Evolutionary conservation across 2,888 invertebrate species (phyloP).

Genomic region (Cenopis cana): DNA sequence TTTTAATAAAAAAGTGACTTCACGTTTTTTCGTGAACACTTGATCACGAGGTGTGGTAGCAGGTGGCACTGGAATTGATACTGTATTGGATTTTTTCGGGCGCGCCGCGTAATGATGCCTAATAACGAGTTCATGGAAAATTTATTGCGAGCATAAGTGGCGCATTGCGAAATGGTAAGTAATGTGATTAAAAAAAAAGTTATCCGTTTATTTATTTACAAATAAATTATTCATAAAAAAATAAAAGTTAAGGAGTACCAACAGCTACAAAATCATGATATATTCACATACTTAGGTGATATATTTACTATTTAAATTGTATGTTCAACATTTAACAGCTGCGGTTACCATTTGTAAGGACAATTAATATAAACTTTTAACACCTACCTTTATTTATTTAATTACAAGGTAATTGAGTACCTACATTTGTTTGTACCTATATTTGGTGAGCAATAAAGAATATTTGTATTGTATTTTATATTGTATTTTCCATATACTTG

Average conservation of each 20-base stretch:
- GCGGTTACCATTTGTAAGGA: neutral
- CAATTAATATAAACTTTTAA: neutral
- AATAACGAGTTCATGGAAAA: conserved; percentile 43
- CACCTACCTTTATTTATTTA: neutral
- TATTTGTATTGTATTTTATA: too few relatives aligned
- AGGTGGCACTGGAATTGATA: conserved; percentile 31
- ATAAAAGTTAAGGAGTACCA: too few relatives aligned
- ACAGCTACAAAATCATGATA: too few relatives aligned
- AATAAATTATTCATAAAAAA: too few relatives aligned
- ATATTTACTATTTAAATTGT: conserved; percentile 2
- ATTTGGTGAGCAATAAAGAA: too few relatives aligned
- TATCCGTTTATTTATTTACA: neutral
- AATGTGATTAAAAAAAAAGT: conserved; percentile 28
- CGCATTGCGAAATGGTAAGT: conserved; percentile 14
- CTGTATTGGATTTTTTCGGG: conserved; percentile 38
- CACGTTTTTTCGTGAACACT: too few relatives aligned
- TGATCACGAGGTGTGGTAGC: conserved; percentile 26
- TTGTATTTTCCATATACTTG: neutral
- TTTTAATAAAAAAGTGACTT: conserved; percentile 25
- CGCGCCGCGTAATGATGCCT: conserved; percentile 35
- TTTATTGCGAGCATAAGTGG: conserved; percentile 39
- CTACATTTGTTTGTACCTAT: too few relatives aligned
- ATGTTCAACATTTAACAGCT: neutral
- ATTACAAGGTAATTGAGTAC: too few relatives aligned
- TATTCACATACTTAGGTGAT: too few relatives aligned